Base-by-base conservation (phyloP, 2,113 vertebrate species). In the Prietella phreatophila region DNA sequence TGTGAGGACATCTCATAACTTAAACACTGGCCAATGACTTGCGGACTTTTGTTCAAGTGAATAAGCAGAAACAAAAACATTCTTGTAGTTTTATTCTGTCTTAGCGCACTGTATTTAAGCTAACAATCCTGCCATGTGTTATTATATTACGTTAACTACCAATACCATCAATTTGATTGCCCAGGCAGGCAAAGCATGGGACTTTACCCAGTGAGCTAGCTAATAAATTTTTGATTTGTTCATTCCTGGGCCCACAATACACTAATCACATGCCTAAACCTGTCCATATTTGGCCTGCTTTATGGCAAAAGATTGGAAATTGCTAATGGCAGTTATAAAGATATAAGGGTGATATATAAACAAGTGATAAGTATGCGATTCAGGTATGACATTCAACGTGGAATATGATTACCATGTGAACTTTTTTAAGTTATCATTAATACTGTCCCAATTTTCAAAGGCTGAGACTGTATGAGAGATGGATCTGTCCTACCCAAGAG, bases 401-500 rank as follows among this genome's bases (percentile, higher is more conserved):
- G 60, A 83, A 50, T 67, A 67, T 67, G 61, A 67, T 50, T 50
- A 84, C 53, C 39, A 20, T 2, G 27, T 17, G 27, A 39, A 67
- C 42, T 47, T 47, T 36, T 84, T 84, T 83, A 65, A 47, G 50
- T 67, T n/a, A 67, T 84, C 61, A 53, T 84, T 67, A 67, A 67
- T 50, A 9, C 60, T 84, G 61, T 84, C 61, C 61, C 17, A 84
- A 27, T 84, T 84, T 67, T 20, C 82, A 47, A 14, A 36, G 36
- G 22, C 60, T 27, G n/a, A 53, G 75, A 30, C 63, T n/a, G 11
- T 83, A 61, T 89, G 36, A 83, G 86, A 69, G 83, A 85, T 58
- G 89, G 91, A 50, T 55, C 87, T 53, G 85, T 80, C 60, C 60
- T 30, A 39, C 30, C 55, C 55, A 25, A 75, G 65, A 87, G 53